phyloP scores from a whole-genome alignment of 2,113 vertebrate genomes.

The Meles meles region DNA sequence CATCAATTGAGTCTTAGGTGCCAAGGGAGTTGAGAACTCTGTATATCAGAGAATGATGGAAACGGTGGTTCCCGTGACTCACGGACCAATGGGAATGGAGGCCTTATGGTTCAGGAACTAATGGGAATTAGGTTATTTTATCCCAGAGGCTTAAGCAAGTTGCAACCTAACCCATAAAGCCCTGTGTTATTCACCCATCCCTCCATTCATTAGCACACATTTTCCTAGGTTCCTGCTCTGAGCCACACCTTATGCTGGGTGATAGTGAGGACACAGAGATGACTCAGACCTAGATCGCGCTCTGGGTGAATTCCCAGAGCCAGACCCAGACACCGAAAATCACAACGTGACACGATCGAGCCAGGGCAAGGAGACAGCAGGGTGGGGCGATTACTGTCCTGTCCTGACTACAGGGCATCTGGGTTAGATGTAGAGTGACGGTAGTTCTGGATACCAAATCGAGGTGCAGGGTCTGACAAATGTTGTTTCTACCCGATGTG shows the following conservation, averaged over 20 bases:
- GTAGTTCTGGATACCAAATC: neutral
- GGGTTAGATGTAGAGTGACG: accelerated
- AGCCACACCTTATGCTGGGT: neutral
- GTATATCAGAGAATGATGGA: neutral
- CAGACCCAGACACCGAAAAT: neutral
- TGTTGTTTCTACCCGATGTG: neutral
- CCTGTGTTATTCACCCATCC: neutral
- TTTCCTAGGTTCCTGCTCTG: neutral
- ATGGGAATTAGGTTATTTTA: neutral
- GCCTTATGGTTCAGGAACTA: neutral
- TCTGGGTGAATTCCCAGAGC: neutral
- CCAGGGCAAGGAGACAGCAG: neutral
- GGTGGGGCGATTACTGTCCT: accelerated
- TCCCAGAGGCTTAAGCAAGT: neutral
- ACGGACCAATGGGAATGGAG: neutral
- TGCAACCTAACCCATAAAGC: neutral
- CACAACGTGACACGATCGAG: neutral
- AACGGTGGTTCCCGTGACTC: neutral
- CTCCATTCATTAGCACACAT: neutral
- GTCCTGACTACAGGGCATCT: neutral
- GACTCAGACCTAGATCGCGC: neutral
- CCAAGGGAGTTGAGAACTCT: neutral
- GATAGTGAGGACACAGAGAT: neutral
- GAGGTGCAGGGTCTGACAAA: neutral
- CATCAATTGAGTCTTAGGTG: neutral